Evolutionary conservation across 2,797 vertebrate species (phyloP).

Genomic region (Carduelis carduelis): DNA sequence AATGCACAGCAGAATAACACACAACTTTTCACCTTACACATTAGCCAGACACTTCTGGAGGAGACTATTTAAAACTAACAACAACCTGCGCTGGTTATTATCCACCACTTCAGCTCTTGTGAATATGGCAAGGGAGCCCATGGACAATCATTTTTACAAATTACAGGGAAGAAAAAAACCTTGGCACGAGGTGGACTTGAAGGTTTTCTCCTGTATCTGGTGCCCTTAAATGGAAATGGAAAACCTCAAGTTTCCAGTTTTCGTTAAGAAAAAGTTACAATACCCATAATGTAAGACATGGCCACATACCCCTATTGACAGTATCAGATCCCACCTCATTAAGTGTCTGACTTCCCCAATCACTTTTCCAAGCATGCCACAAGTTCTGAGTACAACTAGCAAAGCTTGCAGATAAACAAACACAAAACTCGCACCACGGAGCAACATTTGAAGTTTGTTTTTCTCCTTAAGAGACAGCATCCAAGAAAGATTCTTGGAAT

Average conservation of each 20-base stretch:
- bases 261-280: background rate
- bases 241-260: background rate
- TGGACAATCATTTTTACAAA: background rate
- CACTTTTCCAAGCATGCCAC: background rate
- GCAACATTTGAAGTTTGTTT: background rate
- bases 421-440: background rate
- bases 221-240: slow-evolving; percentile 4
- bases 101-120: background rate
- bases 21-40: background rate
- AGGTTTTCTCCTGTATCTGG: slow-evolving; percentile 6
- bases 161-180: background rate
- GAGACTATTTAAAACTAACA: background rate
- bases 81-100: background rate
- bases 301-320: background rate
- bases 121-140: background rate
- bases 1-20: fast-evolving
- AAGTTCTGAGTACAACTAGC: background rate
- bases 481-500: background rate
- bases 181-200: background rate
- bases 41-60: background rate
- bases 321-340: background rate
- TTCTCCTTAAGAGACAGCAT: background rate
- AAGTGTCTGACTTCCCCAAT: background rate
- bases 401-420: background rate
- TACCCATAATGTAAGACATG: background rate